These are phyloP conservation scores for Pteromalus puparum DNA, from an alignment of 1,140 invertebrate species.

Conservation along the genomic window DNA sequence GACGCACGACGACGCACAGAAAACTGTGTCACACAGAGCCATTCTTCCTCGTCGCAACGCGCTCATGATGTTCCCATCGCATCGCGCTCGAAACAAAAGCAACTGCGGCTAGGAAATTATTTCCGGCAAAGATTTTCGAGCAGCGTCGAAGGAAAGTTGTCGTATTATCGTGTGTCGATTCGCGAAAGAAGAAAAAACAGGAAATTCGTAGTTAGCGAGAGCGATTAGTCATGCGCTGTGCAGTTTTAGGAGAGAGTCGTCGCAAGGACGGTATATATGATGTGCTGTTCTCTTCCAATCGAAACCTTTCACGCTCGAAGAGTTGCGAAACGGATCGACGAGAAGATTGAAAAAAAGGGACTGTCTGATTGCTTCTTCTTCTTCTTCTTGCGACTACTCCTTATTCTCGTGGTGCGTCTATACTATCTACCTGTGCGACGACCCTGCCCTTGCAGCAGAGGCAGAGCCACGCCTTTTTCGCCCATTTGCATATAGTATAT, in stretches of 20 bases:
- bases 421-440: not conserved
- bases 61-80: not conserved
- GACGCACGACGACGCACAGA: not conserved
- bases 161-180: not conserved
- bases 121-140: not conserved
- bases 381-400: not conserved
- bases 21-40: not conserved
- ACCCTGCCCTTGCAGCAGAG: not conserved
- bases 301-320: conserved; percentile 32
- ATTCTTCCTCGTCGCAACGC: not conserved
- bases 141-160: not conserved
- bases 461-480: conserved; percentile 8
- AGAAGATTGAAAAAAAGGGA: not conserved
- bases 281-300: conserved; percentile 2
- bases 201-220: conserved; percentile 21
- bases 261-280: not conserved
- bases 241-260: not conserved
- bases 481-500: not conserved
- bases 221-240: conserved; percentile 36
- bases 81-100: not conserved
- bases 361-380: not conserved
- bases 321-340: not conserved
- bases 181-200: not conserved
- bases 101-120: conserved; percentile 18
- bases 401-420: not conserved